A percentile compares a stretch with the other conserved stretches of the same genome.
Evolutionary conservation across 2,113 vertebrate genomes (phyloP).

Genomic region (Motacilla tschutschensis): DNA sequence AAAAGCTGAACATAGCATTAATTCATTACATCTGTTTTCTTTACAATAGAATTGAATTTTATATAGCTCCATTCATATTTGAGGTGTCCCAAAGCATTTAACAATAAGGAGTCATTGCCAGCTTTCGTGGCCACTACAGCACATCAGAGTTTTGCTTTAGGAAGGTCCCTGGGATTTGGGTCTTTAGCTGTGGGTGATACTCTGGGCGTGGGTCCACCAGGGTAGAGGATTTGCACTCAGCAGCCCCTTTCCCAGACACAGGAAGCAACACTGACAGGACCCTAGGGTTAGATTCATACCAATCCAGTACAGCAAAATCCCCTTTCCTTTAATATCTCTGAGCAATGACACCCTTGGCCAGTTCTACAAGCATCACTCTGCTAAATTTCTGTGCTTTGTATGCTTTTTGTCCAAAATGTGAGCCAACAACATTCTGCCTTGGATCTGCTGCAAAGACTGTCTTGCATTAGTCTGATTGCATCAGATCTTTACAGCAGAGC

Average conservation of each 20-base stretch:
- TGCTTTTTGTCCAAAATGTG: not conserved
- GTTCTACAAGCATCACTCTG: not conserved
- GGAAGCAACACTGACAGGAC: not conserved
- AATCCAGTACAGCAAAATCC: not conserved
- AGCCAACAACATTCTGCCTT: not conserved
- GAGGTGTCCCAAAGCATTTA: constrained; percentile 49
- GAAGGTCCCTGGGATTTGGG: not conserved
- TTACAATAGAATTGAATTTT: constrained; percentile 35
- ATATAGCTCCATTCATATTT: constrained; percentile 37
- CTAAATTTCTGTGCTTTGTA: not conserved
- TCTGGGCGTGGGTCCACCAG: not conserved
- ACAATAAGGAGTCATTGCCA: not conserved
- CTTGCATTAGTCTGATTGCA: not conserved
- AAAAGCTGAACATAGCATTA: not conserved
- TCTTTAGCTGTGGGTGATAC: not conserved
- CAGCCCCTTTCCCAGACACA: not conserved
- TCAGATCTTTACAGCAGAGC: not conserved
- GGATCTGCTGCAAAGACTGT: not conserved
- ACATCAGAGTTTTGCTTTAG: not conserved
- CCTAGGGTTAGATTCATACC: not conserved
- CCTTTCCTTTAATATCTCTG: not conserved
- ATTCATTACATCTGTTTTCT: constrained; percentile 60
- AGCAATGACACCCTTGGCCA: not conserved
- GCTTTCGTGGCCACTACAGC: not conserved
- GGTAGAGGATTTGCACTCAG: not conserved